Evolutionary conservation across 2,888 invertebrate genomes (phyloP).

Genomic region (Lymantria monacha): DNA sequence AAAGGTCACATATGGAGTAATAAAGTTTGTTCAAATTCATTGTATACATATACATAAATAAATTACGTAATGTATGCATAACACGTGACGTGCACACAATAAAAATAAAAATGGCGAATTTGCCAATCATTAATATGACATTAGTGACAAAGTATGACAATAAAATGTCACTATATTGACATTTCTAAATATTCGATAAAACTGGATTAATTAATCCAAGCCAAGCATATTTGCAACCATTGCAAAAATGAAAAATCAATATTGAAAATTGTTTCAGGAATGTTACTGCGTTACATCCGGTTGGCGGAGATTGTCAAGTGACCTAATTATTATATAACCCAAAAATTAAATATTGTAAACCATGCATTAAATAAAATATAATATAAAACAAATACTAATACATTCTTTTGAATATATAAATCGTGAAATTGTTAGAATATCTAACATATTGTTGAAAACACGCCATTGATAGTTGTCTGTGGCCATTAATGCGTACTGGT

Average conservation of each 20-base stretch:
- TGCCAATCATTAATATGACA: not conserved
- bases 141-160: not conserved
- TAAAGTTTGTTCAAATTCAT: too few relatives aligned
- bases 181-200: not conserved
- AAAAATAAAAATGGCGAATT: too few relatives aligned
- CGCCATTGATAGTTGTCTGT: not conserved
- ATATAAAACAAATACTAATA: not conserved
- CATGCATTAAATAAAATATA: not conserved
- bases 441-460: not conserved
- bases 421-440: too few relatives aligned
- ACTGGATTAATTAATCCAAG: too few relatives aligned
- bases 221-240: too few relatives aligned
- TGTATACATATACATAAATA: too few relatives aligned
- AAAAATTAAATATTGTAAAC: not conserved
- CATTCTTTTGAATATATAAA: too few relatives aligned
- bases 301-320: conserved; percentile 19
- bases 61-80: too few relatives aligned
- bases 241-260: too few relatives aligned
- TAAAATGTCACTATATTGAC: not conserved
- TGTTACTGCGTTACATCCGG: conserved; percentile 21
- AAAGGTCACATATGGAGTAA: too few relatives aligned
- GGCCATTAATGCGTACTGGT: conserved; percentile 2
- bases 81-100: too few relatives aligned
- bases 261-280: not conserved
- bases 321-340: not conserved